These are phyloP conservation scores for Falco columbarius DNA, from an alignment of 2,797 vertebrate genomes.

Conservation along the genomic window DNA sequence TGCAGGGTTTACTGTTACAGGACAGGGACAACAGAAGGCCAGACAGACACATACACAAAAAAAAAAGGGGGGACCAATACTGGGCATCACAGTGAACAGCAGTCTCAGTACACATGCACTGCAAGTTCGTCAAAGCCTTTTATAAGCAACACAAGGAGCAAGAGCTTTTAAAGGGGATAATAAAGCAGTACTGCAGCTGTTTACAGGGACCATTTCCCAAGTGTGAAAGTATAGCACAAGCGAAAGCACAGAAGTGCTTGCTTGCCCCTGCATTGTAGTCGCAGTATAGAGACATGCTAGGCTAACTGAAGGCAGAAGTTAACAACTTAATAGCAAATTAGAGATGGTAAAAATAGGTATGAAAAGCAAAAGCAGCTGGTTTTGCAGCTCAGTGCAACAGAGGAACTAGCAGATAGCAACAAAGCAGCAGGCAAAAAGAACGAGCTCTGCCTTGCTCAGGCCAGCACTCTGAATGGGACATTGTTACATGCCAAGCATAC, in stretches of 20 bases:
- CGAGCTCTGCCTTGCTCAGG: background rate
- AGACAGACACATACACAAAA: background rate
- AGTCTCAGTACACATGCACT: background rate
- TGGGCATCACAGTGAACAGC: background rate
- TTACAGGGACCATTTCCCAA: constrained; percentile 48
- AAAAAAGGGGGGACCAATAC: background rate
- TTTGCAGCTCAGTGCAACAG: constrained; percentile 41
- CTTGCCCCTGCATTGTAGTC: background rate
- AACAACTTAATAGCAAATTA: constrained; percentile 68
- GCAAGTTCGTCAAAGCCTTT: constrained; percentile 42
- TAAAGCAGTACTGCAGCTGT: constrained; percentile 64
- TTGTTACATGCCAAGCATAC: constrained; percentile 30
- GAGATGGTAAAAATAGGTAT: constrained; percentile 68
- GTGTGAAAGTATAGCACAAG: constrained; percentile 50
- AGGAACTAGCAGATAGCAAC: constrained; percentile 34
- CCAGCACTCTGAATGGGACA: constrained; percentile 18
- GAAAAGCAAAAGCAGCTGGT: constrained; percentile 68
- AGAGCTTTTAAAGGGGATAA: constrained; percentile 48
- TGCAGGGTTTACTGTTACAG: background rate
- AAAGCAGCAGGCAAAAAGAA: constrained; percentile 36
- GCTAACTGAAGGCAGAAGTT: constrained; percentile 56
- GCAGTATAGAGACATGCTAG: background rate
- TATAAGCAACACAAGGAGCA: constrained; percentile 33
- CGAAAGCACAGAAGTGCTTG: constrained; percentile 25
- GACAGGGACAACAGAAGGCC: background rate